Evolutionary conservation across 1,140 invertebrate species (phyloP).

Genomic region (Sycobia sp.): DNA sequence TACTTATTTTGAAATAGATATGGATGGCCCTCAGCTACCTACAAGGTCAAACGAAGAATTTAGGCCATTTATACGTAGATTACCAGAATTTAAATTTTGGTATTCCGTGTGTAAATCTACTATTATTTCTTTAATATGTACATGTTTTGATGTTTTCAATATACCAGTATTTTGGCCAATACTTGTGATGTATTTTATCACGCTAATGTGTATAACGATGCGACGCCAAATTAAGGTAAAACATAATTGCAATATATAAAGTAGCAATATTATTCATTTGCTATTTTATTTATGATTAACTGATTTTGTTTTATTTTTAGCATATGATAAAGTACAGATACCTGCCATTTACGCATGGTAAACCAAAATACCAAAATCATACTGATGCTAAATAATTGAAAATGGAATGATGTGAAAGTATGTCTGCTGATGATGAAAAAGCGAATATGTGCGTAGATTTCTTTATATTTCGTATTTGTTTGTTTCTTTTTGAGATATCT

Average conservation of each 20-base stretch:
- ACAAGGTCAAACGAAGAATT: slow-evolving; percentile 97
- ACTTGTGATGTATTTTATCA: slow-evolving; percentile 98
- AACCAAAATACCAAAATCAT: slow-evolving; percentile 85
- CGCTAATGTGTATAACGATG: slow-evolving; percentile 98
- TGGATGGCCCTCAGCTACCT: slow-evolving; percentile 89
- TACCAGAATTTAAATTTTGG: slow-evolving; percentile 99
- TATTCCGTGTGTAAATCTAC: slow-evolving; percentile 95
- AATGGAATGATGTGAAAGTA: slow-evolving; percentile 48
- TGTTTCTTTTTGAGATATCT: slow-evolving; percentile 34
- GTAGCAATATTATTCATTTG: background rate
- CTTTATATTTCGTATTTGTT: slow-evolving; percentile 43
- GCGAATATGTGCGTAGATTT: slow-evolving; percentile 52
- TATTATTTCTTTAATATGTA: slow-evolving; percentile 88
- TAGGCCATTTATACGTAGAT: slow-evolving; percentile 93
- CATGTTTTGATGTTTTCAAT: slow-evolving; percentile 98
- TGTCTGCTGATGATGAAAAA: slow-evolving; percentile 41
- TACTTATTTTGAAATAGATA: slow-evolving; percentile 60
- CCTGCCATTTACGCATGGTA: slow-evolving; percentile 97
- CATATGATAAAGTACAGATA: slow-evolving; percentile 99
- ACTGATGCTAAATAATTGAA: slow-evolving; percentile 64
- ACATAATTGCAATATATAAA: background rate
- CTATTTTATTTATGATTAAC: slow-evolving; percentile 32
- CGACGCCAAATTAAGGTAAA: slow-evolving; percentile 98
- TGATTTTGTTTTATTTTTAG: slow-evolving; percentile 69
- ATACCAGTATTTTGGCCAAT: slow-evolving; percentile 99